A percentile compares a stretch with the other conserved stretches of the same genome.
Conservation (phyloP, 2,113 vertebrate species). For the Scomber scombrus region DNA sequence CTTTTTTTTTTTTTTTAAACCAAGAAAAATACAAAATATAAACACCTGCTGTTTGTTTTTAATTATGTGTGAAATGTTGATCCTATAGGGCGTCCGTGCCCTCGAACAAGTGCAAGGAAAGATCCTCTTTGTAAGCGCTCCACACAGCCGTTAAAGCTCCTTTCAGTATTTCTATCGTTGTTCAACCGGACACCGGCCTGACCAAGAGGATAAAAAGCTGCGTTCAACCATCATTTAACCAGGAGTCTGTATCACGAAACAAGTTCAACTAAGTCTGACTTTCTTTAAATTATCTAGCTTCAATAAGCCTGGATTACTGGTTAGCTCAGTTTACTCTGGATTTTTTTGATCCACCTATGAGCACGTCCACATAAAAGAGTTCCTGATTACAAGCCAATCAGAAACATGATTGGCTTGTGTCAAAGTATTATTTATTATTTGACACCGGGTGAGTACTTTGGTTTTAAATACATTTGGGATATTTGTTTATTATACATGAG, state of each 20-base stretch:
- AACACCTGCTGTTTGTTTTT: slow-evolving; percentile 41
- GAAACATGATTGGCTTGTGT: too few species aligned
- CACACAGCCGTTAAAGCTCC: slow-evolving; percentile 9
- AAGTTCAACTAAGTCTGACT: background rate
- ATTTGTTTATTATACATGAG: too few species aligned
- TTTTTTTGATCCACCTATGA: too few species aligned
- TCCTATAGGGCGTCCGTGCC: background rate
- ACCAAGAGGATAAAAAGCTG: background rate
- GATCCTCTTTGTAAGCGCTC: background rate
- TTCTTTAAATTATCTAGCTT: background rate
- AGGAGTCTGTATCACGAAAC: background rate
- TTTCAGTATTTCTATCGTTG: background rate
- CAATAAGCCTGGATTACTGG: background rate
- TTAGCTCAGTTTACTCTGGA: background rate
- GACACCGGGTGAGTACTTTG: too few species aligned
- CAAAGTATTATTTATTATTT: too few species aligned
- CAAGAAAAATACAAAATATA: slow-evolving; percentile 45
- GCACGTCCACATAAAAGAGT: too few species aligned
- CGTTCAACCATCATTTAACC: background rate
- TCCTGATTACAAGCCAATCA: too few species aligned
- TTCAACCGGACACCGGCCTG: background rate
- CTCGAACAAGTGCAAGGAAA: slow-evolving; percentile 36
- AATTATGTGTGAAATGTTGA: background rate
- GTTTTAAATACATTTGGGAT: too few species aligned
- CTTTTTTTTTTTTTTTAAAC: background rate